Percentiles rank a stretch among this genome's conserved stretches.
Conservation (phyloP, 92 coral and sea anemone genomes). For the Heteractis magnifica region DNA sequence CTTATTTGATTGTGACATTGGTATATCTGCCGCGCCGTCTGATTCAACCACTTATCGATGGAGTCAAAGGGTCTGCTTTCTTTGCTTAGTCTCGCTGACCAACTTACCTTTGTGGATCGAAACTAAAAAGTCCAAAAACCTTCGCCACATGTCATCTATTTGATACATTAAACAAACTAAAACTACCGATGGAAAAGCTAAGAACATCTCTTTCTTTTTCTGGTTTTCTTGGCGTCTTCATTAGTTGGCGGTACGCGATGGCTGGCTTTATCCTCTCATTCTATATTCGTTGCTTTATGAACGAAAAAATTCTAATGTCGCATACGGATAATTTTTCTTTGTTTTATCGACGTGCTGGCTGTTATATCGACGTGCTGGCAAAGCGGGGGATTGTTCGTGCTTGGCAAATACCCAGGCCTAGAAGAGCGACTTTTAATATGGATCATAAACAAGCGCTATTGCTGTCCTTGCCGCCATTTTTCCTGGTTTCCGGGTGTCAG, state of each 20-base stretch:
- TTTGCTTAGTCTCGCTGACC: too few relatives aligned
- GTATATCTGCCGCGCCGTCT: too few relatives aligned
- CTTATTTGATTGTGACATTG: too few relatives aligned
- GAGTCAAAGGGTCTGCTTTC: too few relatives aligned
- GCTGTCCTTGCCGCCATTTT: neutral
- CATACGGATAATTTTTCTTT: neutral
- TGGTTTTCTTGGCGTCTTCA: too few relatives aligned
- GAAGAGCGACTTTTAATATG: neutral
- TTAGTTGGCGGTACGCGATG: too few relatives aligned
- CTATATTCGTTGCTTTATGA: neutral
- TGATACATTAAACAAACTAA: neutral
- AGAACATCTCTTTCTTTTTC: neutral
- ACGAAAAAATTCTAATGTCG: neutral
- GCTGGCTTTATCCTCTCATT: neutral
- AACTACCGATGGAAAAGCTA: neutral
- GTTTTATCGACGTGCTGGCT: neutral
- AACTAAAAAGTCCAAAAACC: neutral
- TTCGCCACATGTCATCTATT: neutral
- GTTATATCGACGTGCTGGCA: neutral
- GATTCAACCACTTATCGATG: too few relatives aligned
- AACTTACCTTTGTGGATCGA: neutral
- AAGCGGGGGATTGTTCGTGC: neutral
- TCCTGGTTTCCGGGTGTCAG: neutral
- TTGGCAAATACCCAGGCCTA: conserved; percentile 2
- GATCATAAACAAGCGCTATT: neutral